These are phyloP conservation scores for Pemphredon lugubris DNA, from an alignment of 2,888 invertebrate species.

Conservation along the genomic window DNA sequence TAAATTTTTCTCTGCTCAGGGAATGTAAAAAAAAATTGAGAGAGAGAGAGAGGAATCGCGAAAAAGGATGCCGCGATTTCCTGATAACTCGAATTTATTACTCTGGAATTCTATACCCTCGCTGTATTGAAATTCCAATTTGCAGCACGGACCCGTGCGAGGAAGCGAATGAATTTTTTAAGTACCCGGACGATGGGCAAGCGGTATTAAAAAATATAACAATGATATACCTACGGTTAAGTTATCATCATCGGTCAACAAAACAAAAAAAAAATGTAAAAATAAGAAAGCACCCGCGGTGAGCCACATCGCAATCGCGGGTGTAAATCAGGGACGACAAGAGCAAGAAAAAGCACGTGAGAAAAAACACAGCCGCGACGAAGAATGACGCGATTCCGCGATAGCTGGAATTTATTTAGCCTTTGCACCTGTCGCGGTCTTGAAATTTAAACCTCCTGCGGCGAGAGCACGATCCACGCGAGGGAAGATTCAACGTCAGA, in stretches of 20 bases:
- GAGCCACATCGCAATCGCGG: slow-evolving; percentile 27
- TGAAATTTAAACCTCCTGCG: slow-evolving; percentile 58
- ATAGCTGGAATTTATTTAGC: slow-evolving; percentile 69
- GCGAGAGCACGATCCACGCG: slow-evolving; percentile 9
- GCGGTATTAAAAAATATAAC: background rate
- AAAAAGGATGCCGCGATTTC: slow-evolving; percentile 31
- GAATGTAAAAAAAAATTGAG: background rate
- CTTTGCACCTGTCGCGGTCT: slow-evolving; percentile 64
- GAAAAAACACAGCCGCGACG: slow-evolving; percentile 38
- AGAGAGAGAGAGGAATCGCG: background rate
- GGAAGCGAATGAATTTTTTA: background rate
- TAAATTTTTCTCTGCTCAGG: too few species aligned
- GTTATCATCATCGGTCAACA: slow-evolving; percentile 4
- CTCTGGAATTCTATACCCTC: background rate
- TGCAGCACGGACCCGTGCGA: background rate
- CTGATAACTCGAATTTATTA: slow-evolving; percentile 51
- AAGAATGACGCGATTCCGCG: slow-evolving; percentile 62
- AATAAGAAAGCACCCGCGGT: background rate
- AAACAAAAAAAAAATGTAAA: too few species aligned
- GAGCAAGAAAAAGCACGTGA: slow-evolving; percentile 10
- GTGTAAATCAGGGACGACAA: slow-evolving; percentile 5
- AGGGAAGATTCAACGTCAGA: background rate
- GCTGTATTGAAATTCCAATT: slow-evolving; percentile 25
- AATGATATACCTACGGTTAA: background rate
- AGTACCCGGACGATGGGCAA: background rate